These are phyloP conservation scores for Lycaena phlaeas DNA, from an alignment of 2,888 invertebrate genomes.

Conservation along the genomic window DNA sequence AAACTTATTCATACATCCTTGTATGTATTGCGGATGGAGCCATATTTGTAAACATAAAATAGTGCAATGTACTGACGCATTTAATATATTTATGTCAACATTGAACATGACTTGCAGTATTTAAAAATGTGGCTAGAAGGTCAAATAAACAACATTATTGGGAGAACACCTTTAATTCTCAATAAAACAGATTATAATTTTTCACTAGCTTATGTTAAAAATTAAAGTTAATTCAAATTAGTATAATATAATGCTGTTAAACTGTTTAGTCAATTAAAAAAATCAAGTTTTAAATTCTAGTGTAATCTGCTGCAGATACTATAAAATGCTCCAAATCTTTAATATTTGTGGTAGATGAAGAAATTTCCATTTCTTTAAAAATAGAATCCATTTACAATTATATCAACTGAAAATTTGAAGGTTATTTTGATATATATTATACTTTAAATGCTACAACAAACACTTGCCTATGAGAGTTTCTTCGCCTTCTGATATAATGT, in stretches of 20 bases:
- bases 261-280: constrained; percentile 23
- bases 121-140: constrained; percentile 34
- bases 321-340: not conserved
- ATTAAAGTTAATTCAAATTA: constrained; percentile 31
- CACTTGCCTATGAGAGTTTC: constrained; percentile 85
- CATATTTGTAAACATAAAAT: constrained; percentile 4
- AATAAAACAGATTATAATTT: constrained; percentile 70
- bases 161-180: constrained; percentile 66
- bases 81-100: constrained; percentile 39
- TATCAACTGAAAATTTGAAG: constrained; percentile 55
- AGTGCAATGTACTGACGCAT: too few relatives aligned
- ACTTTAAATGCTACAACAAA: constrained; percentile 61
- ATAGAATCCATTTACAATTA: constrained; percentile 51
- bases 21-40: too few relatives aligned
- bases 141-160: constrained; percentile 47
- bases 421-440: constrained; percentile 60
- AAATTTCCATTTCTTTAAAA: constrained; percentile 43
- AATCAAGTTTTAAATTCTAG: constrained; percentile 18
- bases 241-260: constrained; percentile 23
- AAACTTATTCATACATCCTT: not conserved
- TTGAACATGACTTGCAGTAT: constrained; percentile 50
- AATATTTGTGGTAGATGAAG: not conserved
- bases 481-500: constrained; percentile 99
- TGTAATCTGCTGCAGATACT: constrained; percentile 15
- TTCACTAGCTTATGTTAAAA: constrained; percentile 62